phyloP scores from a whole-genome alignment of 2,113 vertebrate species.

The Etia nguti region DNA sequence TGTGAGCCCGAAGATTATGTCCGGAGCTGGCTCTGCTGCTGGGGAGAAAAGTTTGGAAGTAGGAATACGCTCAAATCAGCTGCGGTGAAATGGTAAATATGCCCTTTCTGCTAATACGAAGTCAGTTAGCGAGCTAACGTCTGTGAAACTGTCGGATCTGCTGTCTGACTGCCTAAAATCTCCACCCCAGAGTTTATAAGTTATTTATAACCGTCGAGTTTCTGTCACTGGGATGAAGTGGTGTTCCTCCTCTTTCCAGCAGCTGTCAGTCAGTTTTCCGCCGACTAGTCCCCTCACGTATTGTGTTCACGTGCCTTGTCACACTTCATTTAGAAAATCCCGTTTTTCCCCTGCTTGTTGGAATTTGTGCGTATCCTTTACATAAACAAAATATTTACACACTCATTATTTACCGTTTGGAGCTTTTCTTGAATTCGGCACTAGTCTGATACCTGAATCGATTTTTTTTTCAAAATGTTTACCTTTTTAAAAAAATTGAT shows the following conservation, averaged over 20 bases:
- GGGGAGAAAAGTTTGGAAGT: conserved; percentile 62
- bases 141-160: not conserved
- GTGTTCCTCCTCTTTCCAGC: not conserved
- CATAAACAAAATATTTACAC: not conserved
- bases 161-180: not conserved
- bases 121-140: not conserved
- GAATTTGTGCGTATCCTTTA: not conserved
- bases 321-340: not conserved
- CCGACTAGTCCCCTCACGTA: not conserved
- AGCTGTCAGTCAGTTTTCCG: not conserved
- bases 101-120: not conserved
- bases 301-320: not conserved
- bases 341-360: not conserved
- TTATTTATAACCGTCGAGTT: not conserved
- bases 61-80: not conserved
- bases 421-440: not conserved
- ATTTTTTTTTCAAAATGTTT: not conserved
- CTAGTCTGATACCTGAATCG: not conserved
- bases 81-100: conserved; percentile 61
- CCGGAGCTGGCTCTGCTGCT: not conserved
- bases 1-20: conserved; percentile 41
- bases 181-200: not conserved
- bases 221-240: not conserved
- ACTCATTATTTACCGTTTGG: not conserved
- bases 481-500: not conserved